Conservation (phyloP, 2,113 vertebrate species). For the Phaethon lepturus region DNA sequence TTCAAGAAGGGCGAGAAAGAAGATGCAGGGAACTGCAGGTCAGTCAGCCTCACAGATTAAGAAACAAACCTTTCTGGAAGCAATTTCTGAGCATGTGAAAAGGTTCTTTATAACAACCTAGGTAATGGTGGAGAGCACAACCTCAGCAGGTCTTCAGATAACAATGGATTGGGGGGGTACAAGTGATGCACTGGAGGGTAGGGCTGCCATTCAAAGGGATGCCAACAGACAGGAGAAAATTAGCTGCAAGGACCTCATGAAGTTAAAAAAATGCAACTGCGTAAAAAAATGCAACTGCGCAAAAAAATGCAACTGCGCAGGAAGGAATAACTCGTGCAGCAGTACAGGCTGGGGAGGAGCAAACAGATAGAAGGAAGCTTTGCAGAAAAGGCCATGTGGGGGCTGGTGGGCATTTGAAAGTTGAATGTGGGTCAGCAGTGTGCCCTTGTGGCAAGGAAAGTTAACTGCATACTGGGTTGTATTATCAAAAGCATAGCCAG, state of each 20-base stretch:
- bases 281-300: no score
- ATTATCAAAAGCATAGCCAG: not conserved
- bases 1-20: not conserved
- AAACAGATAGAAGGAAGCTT: not conserved
- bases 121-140: not conserved
- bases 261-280: not conserved
- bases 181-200: not conserved
- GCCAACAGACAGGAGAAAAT: not conserved
- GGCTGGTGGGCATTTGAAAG: not conserved
- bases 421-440: not conserved
- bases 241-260: not conserved
- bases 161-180: accelerated
- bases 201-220: not conserved
- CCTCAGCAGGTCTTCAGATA: not conserved
- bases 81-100: not conserved
- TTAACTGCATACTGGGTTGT: not conserved
- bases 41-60: not conserved
- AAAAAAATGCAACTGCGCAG: not conserved
- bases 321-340: not conserved
- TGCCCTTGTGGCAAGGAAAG: not conserved
- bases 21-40: not conserved
- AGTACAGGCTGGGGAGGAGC: no score
- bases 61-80: not conserved
- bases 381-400: not conserved
- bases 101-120: not conserved